phyloP scores from a whole-genome alignment of 1,140 invertebrate genomes.

The Leptopilina clavipes region DNA sequence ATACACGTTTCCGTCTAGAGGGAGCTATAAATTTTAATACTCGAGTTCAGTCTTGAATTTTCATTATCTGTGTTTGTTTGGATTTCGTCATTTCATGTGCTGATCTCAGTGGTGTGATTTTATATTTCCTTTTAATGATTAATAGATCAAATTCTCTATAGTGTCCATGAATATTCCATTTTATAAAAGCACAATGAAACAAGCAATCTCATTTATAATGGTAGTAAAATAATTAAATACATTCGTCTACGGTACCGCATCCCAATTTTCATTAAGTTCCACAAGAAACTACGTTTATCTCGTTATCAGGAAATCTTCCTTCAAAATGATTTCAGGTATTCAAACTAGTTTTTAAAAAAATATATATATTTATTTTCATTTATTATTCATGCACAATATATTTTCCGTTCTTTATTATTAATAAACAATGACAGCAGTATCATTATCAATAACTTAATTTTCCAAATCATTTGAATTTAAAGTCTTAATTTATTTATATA shows the following conservation, averaged over 20 bases:
- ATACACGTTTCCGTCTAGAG: not conserved
- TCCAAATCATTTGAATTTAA: too few species aligned
- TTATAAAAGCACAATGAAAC: constrained; percentile 8
- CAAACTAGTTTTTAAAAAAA: not conserved
- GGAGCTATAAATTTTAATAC: not conserved
- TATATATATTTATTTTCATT: not conserved
- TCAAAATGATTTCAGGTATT: constrained; percentile 15
- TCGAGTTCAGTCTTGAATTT: not conserved
- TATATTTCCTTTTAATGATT: too few species aligned
- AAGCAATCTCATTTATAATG: not conserved
- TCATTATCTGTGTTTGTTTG: not conserved
- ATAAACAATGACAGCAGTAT: too few species aligned
- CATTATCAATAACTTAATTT: too few species aligned
- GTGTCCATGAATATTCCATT: not conserved
- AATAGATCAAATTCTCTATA: not conserved
- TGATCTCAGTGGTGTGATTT: too few species aligned
- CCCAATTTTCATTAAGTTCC: not conserved
- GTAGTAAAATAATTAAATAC: not conserved
- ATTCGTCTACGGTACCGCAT: not conserved
- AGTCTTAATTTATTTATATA: too few species aligned
- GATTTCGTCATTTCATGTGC: not conserved
- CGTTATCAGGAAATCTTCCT: not conserved
- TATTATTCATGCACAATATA: not conserved
- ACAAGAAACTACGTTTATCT: not conserved
- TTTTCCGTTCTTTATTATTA: not conserved